Evolutionary conservation across 2,797 vertebrate genomes (phyloP).

Genomic region (Xiphophorus birchmanni): DNA sequence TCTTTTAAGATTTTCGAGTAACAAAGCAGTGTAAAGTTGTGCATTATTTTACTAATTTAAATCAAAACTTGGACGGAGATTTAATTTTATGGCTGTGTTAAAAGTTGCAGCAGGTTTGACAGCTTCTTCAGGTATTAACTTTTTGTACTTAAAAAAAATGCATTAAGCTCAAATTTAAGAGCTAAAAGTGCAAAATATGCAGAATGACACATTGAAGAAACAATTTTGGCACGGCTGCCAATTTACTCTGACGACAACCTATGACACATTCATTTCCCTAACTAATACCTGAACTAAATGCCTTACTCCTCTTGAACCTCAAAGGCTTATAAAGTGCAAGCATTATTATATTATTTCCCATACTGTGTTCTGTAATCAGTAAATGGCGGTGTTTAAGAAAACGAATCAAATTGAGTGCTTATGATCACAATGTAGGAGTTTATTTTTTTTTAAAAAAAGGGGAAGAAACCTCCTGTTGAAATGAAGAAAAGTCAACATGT

Average conservation of each 20-base stretch:
- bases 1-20: constrained; percentile 7
- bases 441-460: constrained; percentile 32
- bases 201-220: constrained; percentile 43
- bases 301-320: constrained; percentile 57
- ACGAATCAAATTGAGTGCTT: constrained; percentile 46
- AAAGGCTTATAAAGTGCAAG: constrained; percentile 36
- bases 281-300: constrained; percentile 78
- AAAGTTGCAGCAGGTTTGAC: constrained; percentile 23
- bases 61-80: constrained; percentile 9
- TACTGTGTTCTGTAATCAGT: constrained; percentile 58
- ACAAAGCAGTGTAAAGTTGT: constrained; percentile 16
- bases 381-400: constrained; percentile 51
- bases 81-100: background rate
- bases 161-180: constrained; percentile 44
- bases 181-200: constrained; percentile 45
- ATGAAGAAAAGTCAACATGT: constrained; percentile 77
- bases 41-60: constrained; percentile 11
- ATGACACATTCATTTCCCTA: constrained; percentile 66
- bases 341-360: constrained; percentile 52
- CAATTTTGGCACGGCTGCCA: constrained; percentile 53
- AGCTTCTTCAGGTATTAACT: constrained; percentile 26
- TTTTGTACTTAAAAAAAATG: constrained; percentile 7
- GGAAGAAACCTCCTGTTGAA: constrained; percentile 50
- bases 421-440: constrained; percentile 68
- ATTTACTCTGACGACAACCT: constrained; percentile 55